These are phyloP conservation scores for Pollicipes pollicipes DNA, from an alignment of 1,140 invertebrate species.

Conservation along the genomic window DNA sequence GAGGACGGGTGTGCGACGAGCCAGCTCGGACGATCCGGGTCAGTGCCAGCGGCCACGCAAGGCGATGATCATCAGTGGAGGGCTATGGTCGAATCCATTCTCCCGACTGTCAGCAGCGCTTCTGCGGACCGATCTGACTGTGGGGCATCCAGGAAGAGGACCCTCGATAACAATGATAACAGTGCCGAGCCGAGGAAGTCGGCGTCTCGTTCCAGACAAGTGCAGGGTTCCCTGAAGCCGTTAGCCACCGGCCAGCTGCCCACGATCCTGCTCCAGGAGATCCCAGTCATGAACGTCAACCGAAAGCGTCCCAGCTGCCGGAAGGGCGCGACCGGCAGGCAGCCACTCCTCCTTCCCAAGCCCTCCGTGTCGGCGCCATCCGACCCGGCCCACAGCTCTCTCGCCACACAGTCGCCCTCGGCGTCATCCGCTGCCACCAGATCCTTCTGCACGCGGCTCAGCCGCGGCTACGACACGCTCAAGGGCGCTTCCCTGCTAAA, in stretches of 20 bases:
- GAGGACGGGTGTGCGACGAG: not conserved
- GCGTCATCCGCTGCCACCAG: not conserved
- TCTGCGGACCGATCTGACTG: not conserved
- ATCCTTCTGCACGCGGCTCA: not conserved
- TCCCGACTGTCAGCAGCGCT: not conserved
- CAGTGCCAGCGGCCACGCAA: not conserved
- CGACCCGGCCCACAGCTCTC: not conserved
- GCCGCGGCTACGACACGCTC: not conserved
- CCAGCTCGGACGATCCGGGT: not conserved
- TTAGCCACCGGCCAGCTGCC: no score
- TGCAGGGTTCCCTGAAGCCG: not conserved
- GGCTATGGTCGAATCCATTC: not conserved
- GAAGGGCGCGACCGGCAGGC: not conserved
- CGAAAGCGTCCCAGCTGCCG: no score
- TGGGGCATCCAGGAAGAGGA: not conserved
- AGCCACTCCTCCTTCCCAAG: not conserved
- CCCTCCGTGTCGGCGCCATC: not conserved
- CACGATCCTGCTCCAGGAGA: not conserved
- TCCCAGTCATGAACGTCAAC: not conserved
- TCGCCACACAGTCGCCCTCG: not conserved
- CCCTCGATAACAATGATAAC: not conserved
- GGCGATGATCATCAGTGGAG: not conserved
- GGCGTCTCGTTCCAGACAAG: not conserved
- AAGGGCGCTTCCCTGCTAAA: no score
- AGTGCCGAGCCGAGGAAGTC: not conserved